Base-by-base conservation (phyloP, 2,113 vertebrate genomes). In the Prochilodus magdalenae region DNA sequence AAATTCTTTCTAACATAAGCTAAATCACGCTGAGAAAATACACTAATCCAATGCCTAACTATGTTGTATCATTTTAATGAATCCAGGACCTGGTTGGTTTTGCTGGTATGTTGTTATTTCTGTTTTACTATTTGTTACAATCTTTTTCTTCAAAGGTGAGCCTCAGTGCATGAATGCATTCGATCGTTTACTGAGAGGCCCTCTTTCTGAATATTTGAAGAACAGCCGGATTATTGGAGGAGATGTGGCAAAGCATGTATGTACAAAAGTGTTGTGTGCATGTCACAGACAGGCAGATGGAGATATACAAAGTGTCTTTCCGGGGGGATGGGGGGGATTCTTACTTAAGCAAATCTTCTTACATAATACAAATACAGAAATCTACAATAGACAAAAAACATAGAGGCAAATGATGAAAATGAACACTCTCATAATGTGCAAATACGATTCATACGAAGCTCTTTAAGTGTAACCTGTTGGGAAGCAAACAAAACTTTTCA, bases 241-340 rank as follows among this genome's bases (percentile, higher is more conserved):
- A 0, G 97, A 97, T 0, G 97, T 99, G 87, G 96, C 96, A 85
- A 94, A 93, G 82, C 98, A 99, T n/a, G 98, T 99, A 92, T 96
- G 97, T 95, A 89, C 53, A 36, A 14, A 7, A 5, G 4, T 73
- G 53, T 30, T 72, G 29, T 79, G 0, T 67, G 4, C 16, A 29
- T 62, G 63, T 59, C 1, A 49, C 14, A 24, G 15, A 53, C 5
- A 63, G 63, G 29, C 33, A 72, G 26, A 33, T 7, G 14, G 55
- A 27, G 10, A 53, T n/a, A 12, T 14, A 30, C 5, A 59, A 20
- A 13, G n/a, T 1, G 4, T 26, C n/a, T 8, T 57, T n/a, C 55
- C n/a, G 51, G 26, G 14, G 1, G 14, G 10, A 24, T 6, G 7
- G 40, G 8, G 40, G 40, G 11, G 1, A 44, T 44, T 44, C 40